These are phyloP conservation scores for Cerceris ruficornis DNA, from an alignment of 2,888 invertebrate genomes.

Conservation along the genomic window DNA sequence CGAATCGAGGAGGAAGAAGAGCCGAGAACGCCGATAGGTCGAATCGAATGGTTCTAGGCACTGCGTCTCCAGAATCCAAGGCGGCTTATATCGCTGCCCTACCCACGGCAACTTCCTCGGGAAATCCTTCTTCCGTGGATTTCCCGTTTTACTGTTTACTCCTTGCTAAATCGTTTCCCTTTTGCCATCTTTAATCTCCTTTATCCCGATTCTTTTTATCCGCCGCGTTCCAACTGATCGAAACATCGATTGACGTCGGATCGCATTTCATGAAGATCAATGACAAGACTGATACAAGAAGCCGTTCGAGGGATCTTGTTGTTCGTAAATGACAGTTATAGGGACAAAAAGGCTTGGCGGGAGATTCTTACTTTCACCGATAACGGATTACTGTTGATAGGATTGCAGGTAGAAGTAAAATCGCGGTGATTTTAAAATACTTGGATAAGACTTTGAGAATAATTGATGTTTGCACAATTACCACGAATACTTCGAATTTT, in stretches of 20 bases:
- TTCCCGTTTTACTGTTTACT: slow-evolving; percentile 61
- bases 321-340: too few species aligned
- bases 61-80: slow-evolving; percentile 37
- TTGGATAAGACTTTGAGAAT: too few species aligned
- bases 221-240: not conserved
- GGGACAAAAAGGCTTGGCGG: too few species aligned
- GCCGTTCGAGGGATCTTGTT: not conserved
- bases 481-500: too few species aligned
- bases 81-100: slow-evolving; percentile 42
- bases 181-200: slow-evolving; percentile 42
- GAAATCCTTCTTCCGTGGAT: slow-evolving; percentile 48
- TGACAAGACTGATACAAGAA: slow-evolving; percentile 2
- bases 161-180: slow-evolving; percentile 30
- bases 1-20: slow-evolving; percentile 54
- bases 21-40: slow-evolving; percentile 52
- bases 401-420: too few species aligned
- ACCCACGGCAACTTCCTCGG: slow-evolving; percentile 14
- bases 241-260: not conserved
- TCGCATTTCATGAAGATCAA: not conserved
- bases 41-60: slow-evolving; percentile 33
- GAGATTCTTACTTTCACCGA: too few species aligned
- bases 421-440: too few species aligned
- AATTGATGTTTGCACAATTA: too few species aligned
- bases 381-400: too few species aligned
- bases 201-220: slow-evolving; percentile 18